A percentile compares a stretch with the other conserved stretches of the same genome.
phyloP scores from a whole-genome alignment of 2,888 invertebrate genomes.

The Conops quadrifasciatus region DNA sequence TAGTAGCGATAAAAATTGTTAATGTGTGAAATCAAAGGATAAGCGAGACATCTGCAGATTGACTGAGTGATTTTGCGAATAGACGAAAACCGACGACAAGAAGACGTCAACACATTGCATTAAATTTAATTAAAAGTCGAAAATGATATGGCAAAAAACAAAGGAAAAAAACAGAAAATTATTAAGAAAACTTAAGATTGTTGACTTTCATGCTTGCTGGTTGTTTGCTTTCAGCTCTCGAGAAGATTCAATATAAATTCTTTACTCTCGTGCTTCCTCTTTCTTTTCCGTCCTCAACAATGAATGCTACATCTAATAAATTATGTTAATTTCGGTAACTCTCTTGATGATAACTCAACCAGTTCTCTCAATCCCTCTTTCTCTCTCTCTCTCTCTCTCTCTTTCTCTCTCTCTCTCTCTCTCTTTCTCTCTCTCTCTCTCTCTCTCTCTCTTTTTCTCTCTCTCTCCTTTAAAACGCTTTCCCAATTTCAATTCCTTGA shows the following conservation, averaged over 20 bases:
- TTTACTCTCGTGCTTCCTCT: background rate
- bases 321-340: conserved; percentile 54
- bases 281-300: too few species aligned
- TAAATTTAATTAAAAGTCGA: conserved; percentile 17
- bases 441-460: background rate
- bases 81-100: background rate
- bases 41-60: too few species aligned
- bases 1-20: too few species aligned
- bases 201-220: conserved; percentile 14
- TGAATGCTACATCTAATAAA: conserved; percentile 47
- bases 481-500: too few species aligned
- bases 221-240: conserved; percentile 23
- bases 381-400: too few species aligned
- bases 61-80: too few species aligned
- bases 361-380: conserved; percentile 9
- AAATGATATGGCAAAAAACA: background rate
- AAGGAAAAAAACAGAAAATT: background rate
- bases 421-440: background rate
- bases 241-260: conserved; percentile 25
- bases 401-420: background rate
- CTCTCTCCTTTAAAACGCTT: too few species aligned
- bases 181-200: conserved; percentile 15
- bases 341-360: too few species aligned
- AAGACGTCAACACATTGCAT: background rate
- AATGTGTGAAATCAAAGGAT: too few species aligned